Conservation (phyloP, 1,140 invertebrate species). For the Luehdorfia chinensis region DNA sequence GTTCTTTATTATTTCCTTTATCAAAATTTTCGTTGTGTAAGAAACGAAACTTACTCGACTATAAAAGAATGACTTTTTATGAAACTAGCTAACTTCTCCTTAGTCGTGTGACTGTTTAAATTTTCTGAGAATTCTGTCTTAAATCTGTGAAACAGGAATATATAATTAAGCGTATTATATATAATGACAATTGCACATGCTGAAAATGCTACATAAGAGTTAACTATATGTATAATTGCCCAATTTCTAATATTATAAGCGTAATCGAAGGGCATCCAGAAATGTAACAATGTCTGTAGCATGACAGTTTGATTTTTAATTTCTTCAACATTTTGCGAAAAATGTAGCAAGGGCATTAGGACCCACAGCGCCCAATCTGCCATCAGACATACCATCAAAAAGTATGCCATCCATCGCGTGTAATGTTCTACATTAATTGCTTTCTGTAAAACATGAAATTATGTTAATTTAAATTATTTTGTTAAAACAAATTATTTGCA, state of each 20-base stretch:
- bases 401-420: conserved; percentile 3
- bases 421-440: conserved; percentile 15
- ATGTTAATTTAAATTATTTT: neutral
- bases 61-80: conserved; percentile 21
- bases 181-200: conserved; percentile 6
- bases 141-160: conserved; percentile 24
- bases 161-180: conserved; percentile 18
- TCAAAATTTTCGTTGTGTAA: conserved; percentile 1
- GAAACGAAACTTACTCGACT: conserved; percentile 14
- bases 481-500: neutral
- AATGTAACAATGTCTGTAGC: conserved; percentile 20
- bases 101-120: conserved; percentile 5
- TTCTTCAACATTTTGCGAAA: conserved; percentile 12
- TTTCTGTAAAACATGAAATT: conserved; percentile 11
- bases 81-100: conserved; percentile 10
- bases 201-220: conserved; percentile 4
- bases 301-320: conserved; percentile 20
- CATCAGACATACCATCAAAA: conserved; percentile 9
- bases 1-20: neutral
- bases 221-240: conserved; percentile 19
- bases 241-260: conserved; percentile 22
- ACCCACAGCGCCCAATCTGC: conserved; percentile 18
- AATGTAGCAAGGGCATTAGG: conserved; percentile 11
- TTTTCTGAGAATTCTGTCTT: conserved; percentile 4
- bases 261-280: conserved; percentile 28